phyloP scores from a whole-genome alignment of 2,797 vertebrate genomes.

The Botia almorhae region DNA sequence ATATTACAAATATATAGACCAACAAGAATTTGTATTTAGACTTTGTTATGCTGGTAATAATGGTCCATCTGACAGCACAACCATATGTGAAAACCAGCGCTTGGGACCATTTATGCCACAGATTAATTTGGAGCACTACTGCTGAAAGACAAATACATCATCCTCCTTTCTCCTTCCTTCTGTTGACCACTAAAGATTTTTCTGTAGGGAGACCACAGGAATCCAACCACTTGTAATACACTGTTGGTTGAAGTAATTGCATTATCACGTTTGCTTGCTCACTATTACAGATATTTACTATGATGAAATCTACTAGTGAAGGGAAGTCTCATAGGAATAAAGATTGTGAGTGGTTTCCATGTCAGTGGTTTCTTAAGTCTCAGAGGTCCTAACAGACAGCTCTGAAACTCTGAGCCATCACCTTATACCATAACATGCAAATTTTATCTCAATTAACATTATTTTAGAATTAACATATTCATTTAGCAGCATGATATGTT shows the following conservation, averaged over 20 bases:
- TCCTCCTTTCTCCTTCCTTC: neutral
- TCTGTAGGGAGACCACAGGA: neutral
- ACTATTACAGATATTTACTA: neutral
- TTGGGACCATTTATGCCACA: no score
- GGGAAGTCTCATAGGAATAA: neutral
- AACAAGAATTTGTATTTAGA: neutral
- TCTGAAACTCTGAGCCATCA: no score
- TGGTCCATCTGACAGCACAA: neutral
- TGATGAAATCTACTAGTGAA: neutral
- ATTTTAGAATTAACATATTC: neutral
- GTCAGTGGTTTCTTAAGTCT: neutral
- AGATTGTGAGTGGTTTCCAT: neutral
- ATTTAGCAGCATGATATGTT: neutral
- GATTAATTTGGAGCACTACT: neutral
- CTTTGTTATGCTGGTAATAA: neutral
- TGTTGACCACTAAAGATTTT: neutral
- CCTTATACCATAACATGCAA: neutral
- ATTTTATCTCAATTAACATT: neutral
- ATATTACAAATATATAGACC: neutral
- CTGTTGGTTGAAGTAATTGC: neutral
- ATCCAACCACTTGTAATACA: neutral
- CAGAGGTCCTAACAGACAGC: no score
- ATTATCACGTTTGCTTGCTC: neutral
- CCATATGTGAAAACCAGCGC: no score
- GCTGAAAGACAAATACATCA: neutral